A percentile compares a stretch with the other conserved stretches of the same genome.
These are phyloP conservation scores for Caradrina clavipalpis DNA, from an alignment of 2,888 invertebrate species.

Conservation along the genomic window DNA sequence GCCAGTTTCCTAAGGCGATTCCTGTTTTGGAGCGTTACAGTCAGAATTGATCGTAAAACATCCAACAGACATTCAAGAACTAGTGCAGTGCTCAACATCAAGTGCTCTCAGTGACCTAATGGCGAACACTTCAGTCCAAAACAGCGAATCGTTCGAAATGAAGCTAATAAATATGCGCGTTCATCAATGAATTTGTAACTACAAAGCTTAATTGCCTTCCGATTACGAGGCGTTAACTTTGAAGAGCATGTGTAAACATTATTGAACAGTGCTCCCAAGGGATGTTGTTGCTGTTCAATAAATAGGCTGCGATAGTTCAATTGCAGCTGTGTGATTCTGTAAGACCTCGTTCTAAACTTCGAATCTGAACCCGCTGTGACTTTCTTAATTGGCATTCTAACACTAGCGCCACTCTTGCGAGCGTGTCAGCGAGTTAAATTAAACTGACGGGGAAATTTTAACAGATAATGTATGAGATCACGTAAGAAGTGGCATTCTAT, in stretches of 20 bases:
- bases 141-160: slow-evolving; percentile 4
- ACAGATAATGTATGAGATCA: too few relatives aligned
- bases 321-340: too few relatives aligned
- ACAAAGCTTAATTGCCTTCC: slow-evolving; percentile 2
- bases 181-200: slow-evolving; percentile 30
- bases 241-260: slow-evolving; percentile 9
- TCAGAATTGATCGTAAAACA: neutral
- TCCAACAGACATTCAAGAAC: neutral
- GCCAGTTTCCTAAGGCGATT: too few relatives aligned
- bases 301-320: neutral
- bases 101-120: neutral
- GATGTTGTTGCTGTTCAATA: slow-evolving; percentile 10
- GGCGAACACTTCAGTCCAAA: neutral
- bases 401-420: too few relatives aligned
- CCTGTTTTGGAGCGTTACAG: neutral
- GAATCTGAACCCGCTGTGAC: too few relatives aligned
- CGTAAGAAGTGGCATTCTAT: too few relatives aligned
- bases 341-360: too few relatives aligned
- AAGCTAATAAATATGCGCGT: neutral
- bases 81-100: neutral
- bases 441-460: too few relatives aligned
- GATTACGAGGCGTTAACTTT: slow-evolving; percentile 12
- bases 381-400: too few relatives aligned
- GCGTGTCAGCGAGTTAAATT: too few relatives aligned
- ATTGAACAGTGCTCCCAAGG: neutral